These are phyloP conservation scores for Trachymyrmex septentrionalis DNA, from an alignment of 1,140 invertebrate genomes.

Conservation along the genomic window DNA sequence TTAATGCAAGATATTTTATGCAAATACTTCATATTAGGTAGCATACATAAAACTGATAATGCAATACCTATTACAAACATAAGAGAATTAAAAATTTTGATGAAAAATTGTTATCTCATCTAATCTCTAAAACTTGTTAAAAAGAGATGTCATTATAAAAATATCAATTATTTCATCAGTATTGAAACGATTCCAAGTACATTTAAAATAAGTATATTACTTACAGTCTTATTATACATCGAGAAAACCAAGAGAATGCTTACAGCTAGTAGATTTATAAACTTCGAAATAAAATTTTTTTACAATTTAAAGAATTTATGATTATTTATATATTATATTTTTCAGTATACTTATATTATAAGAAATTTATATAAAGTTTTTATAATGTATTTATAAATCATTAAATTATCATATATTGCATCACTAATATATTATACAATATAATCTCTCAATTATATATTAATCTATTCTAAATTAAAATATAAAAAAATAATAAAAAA, in stretches of 20 bases:
- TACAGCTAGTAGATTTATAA: not conserved
- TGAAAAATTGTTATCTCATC: constrained; percentile 32
- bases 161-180: constrained; percentile 42
- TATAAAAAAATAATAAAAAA: not conserved
- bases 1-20: constrained; percentile 41
- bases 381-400: not conserved
- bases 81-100: constrained; percentile 31
- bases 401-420: not conserved
- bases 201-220: constrained; percentile 68
- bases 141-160: constrained; percentile 54
- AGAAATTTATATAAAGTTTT: not conserved
- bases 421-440: not conserved
- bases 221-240: constrained; percentile 73
- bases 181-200: constrained; percentile 49
- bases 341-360: not conserved
- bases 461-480: not conserved
- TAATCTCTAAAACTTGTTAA: constrained; percentile 15
- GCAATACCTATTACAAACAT: constrained; percentile 36
- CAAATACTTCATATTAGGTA: constrained; percentile 39
- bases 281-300: not conserved
- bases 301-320: not conserved
- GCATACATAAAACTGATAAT: constrained; percentile 56
- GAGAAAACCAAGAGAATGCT: constrained; percentile 73
- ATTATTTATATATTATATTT: not conserved
- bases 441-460: not conserved